phyloP scores from a whole-genome alignment of 2,888 invertebrate genomes.

The Melolontha melolontha region DNA sequence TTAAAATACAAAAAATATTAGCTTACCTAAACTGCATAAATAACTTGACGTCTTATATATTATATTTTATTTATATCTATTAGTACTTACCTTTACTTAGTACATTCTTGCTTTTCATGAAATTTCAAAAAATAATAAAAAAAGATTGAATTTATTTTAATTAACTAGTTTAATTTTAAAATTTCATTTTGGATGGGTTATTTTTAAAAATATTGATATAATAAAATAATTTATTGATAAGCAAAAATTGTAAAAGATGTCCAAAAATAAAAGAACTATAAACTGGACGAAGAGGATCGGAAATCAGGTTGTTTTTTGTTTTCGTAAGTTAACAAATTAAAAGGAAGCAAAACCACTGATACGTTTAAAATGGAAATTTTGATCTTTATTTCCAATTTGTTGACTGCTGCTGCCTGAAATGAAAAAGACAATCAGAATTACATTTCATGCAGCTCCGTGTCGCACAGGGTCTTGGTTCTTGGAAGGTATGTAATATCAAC shows the following conservation, averaged over 20 bases:
- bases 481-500: conserved; percentile 56
- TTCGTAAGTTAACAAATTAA: conserved; percentile 37
- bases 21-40: too few species aligned
- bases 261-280: conserved; percentile 50
- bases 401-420: conserved; percentile 60
- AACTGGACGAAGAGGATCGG: conserved; percentile 46
- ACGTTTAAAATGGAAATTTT: conserved; percentile 61
- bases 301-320: conserved; percentile 46
- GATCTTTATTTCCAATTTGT: conserved; percentile 62
- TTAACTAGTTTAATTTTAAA: background rate
- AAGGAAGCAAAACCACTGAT: conserved; percentile 59
- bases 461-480: conserved; percentile 61
- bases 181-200: background rate
- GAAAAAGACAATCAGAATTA: conserved; percentile 53
- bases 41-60: too few species aligned
- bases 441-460: conserved; percentile 47
- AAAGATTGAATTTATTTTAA: background rate
- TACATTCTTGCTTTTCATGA: background rate
- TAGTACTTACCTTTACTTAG: background rate
- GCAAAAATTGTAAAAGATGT: conserved; percentile 43
- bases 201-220: conserved; percentile 39
- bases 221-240: conserved; percentile 49
- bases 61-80: too few species aligned
- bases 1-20: too few species aligned
- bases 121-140: background rate